These are phyloP conservation scores for Muscina levida DNA, from an alignment of 2,888 invertebrate species.

Conservation along the genomic window DNA sequence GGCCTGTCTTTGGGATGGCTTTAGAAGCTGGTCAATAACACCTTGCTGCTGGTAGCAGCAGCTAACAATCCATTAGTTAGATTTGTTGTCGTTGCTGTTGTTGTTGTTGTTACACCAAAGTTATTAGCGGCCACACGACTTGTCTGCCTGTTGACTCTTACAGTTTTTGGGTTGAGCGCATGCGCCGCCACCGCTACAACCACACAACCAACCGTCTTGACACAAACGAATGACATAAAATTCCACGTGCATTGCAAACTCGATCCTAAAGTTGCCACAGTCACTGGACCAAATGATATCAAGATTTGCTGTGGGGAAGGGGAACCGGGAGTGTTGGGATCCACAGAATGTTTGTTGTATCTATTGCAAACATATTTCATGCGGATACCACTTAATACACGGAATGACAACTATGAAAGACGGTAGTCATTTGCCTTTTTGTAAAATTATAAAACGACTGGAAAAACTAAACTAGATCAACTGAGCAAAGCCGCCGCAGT, in stretches of 20 bases:
- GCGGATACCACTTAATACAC: constrained; percentile 62
- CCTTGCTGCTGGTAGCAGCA: constrained; percentile 62
- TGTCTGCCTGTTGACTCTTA: constrained; percentile 32
- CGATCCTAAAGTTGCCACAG: no score
- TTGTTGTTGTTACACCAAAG: constrained; percentile 29
- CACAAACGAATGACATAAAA: constrained; percentile 66
- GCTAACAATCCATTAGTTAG: constrained; percentile 61
- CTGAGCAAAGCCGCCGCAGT: constrained; percentile 5
- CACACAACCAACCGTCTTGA: constrained; percentile 23
- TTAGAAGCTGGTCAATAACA: constrained; percentile 55
- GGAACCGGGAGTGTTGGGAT: not conserved
- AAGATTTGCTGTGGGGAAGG: no score
- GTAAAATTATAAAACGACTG: constrained; percentile 42
- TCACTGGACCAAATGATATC: no score
- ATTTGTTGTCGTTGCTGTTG: constrained; percentile 31
- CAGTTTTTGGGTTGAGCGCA: constrained; percentile 27
- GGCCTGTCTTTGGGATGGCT: not conserved
- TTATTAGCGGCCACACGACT: constrained; percentile 64
- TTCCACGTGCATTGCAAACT: constrained; percentile 64
- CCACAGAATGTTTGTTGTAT: constrained; percentile 58
- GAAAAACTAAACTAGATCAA: constrained; percentile 59
- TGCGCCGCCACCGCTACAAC: constrained; percentile 51
- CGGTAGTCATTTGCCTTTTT: constrained; percentile 49
- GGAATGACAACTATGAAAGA: constrained; percentile 58
- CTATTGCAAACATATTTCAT: constrained; percentile 65